These are phyloP conservation scores for Pavo muticus DNA, from an alignment of 2,113 vertebrate species.

Conservation along the genomic window DNA sequence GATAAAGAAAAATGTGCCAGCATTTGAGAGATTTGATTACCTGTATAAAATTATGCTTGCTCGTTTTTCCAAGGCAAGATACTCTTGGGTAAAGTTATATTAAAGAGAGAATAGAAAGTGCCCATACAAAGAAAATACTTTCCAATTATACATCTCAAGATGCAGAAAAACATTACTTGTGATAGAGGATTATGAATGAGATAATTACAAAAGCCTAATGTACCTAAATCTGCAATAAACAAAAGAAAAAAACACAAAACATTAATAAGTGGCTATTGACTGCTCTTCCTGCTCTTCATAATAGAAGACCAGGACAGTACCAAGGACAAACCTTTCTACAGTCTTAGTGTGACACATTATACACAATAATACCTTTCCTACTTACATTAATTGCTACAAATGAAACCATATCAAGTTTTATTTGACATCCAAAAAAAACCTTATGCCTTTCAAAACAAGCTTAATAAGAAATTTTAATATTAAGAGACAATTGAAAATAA, in stretches of 20 bases:
- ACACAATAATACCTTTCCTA: not conserved
- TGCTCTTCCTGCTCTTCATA: conserved; percentile 27
- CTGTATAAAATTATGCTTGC: conserved; percentile 79
- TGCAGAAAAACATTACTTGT: conserved; percentile 68
- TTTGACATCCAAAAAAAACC: not conserved
- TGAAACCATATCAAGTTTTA: not conserved
- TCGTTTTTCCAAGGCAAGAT: conserved; percentile 71
- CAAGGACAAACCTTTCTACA: conserved; percentile 21
- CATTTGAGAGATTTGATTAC: conserved; percentile 86
- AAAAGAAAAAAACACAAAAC: conserved; percentile 18
- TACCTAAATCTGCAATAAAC: conserved; percentile 67
- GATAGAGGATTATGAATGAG: conserved; percentile 74
- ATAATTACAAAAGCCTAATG: conserved; percentile 71
- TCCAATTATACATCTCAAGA: conserved; percentile 76
- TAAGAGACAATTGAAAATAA: not conserved
- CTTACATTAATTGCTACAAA: conserved; percentile 16
- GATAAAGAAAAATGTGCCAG: conserved; percentile 85
- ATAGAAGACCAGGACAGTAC: conserved; percentile 50
- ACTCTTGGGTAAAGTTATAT: conserved; percentile 78
- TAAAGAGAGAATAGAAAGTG: conserved; percentile 71
- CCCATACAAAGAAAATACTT: conserved; percentile 73
- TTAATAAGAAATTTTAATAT: not conserved
- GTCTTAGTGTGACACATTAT: not conserved
- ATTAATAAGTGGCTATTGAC: conserved; percentile 75
- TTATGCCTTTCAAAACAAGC: not conserved